A percentile compares a stretch with the other conserved stretches of the same genome.
Conservation (phyloP, 2,797 vertebrate genomes). For the Gorsachius magnificus region DNA sequence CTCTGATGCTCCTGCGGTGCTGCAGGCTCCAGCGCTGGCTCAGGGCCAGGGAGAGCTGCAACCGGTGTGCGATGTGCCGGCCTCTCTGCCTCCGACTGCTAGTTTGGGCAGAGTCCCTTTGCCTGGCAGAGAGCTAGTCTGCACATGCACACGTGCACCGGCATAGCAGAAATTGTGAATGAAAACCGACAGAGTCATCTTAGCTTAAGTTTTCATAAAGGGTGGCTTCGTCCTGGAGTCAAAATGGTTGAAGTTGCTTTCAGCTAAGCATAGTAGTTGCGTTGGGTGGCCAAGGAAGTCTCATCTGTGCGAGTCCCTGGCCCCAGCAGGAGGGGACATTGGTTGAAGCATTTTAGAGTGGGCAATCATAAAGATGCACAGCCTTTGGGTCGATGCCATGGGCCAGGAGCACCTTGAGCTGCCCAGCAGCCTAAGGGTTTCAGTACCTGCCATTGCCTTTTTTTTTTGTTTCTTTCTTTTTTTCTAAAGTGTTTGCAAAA, state of each 20-base stretch:
- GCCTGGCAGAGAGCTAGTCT: background rate
- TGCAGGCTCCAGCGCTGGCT: accelerated
- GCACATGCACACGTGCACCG: background rate
- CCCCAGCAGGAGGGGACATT: background rate
- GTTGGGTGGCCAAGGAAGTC: background rate
- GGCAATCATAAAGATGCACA: background rate
- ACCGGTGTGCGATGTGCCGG: accelerated
- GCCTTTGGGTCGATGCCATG: background rate
- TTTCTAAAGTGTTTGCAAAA: conserved; percentile 59
- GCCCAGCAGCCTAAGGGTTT: background rate
- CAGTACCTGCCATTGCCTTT: background rate
- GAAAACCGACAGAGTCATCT: background rate
- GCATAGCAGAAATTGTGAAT: background rate
- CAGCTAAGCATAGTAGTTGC: background rate
- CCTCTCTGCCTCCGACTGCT: background rate
- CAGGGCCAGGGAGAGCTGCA: accelerated
- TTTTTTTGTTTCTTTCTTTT: too few relatives aligned
- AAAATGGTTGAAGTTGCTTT: background rate
- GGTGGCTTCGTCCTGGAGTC: background rate
- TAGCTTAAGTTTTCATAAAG: background rate
- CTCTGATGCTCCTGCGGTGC: accelerated
- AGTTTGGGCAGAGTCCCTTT: background rate
- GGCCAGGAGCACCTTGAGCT: background rate
- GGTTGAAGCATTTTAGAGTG: background rate
- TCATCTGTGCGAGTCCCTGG: too few relatives aligned